Percentiles rank a stretch among this genome's conserved stretches.
phyloP scores from a whole-genome alignment of 1,140 invertebrate genomes.

The Sesamia nonagrioides region DNA sequence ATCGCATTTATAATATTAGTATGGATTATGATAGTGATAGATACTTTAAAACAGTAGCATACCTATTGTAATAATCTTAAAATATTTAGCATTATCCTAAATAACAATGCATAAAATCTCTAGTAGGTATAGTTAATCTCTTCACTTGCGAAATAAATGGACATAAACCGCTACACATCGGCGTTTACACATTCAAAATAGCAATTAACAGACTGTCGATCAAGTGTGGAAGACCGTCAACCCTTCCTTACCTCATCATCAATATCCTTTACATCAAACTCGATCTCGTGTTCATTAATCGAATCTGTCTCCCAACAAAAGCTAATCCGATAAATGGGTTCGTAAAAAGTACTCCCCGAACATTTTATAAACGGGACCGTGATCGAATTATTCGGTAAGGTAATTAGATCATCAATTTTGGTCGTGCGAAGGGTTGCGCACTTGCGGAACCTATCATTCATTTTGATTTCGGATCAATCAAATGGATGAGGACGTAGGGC shows the following conservation, averaged over 20 bases:
- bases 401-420: slow-evolving; percentile 27
- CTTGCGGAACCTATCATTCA: background rate
- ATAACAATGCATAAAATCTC: no score
- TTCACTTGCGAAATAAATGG: slow-evolving; percentile 8
- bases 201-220: slow-evolving; percentile 58
- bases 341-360: slow-evolving; percentile 19
- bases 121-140: background rate
- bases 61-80: no score
- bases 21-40: no score
- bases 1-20: no score
- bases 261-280: slow-evolving; percentile 33
- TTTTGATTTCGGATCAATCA: slow-evolving; percentile 1
- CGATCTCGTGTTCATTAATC: slow-evolving; percentile 50
- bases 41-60: no score
- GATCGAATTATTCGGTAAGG: slow-evolving; percentile 18
- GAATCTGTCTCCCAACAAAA: slow-evolving; percentile 51
- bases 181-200: slow-evolving; percentile 46
- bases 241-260: slow-evolving; percentile 43
- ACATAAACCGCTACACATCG: slow-evolving; percentile 4
- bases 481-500: background rate
- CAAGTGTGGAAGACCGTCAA: slow-evolving; percentile 52
- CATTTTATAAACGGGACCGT: slow-evolving; percentile 24
- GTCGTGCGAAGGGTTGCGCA: background rate
- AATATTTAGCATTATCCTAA: no score
- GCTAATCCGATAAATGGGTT: slow-evolving; percentile 32